Base-by-base conservation (phyloP, 2,888 invertebrate genomes). In the Schrankia costaestrigalis region DNA sequence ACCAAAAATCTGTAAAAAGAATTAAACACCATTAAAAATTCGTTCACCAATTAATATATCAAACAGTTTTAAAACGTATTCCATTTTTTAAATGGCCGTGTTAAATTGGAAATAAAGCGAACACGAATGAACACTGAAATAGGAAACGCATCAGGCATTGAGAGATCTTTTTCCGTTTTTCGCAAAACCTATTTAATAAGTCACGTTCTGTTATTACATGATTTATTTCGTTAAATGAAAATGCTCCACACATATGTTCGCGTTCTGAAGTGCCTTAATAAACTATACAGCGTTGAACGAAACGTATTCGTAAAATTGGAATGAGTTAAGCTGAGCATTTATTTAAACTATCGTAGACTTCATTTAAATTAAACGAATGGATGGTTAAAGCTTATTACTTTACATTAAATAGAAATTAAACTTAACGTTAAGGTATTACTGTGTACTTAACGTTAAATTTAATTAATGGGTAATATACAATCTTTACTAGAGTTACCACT, bases 211-310 rank as follows among this genome's bases (percentile, higher is more conserved):
- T 60, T 69, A 71, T 68, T 61, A 57, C 70, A 66, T 75, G 72
- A 76, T 77, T 76, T 78, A 75, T 73, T 66, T 60, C 48, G 56
- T 62, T 60, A 70, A 72, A 73, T 68, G 64, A 68, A 74, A n/a
- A 69, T 60, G 65, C 63, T 60, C 58, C 41, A 53, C 64, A 64
- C 67, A 71, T 60, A 46, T 73, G 69, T 63, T 28, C 25, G 66
- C 63, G 40, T 56, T 56, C 60, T 46, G 58, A 54, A 57, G 43
- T 49, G 47, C 51, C 63, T 78, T 77, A 76, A 80, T 78, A 78
- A 73, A 71, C 56, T 56, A 56, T 61, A 56, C 59, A 58, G 55
- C 47, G 59, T 62, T 59, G 61, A 63, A 59, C 54, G 48, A 61
- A 63, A 59, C 46, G 52, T 44, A 53, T 46, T n/a, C 41, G 46